Evolutionary conservation across 2,797 vertebrate species (phyloP), one percentile per base, ranked within the genome.

Genomic region (Ispidina picta): DNA sequence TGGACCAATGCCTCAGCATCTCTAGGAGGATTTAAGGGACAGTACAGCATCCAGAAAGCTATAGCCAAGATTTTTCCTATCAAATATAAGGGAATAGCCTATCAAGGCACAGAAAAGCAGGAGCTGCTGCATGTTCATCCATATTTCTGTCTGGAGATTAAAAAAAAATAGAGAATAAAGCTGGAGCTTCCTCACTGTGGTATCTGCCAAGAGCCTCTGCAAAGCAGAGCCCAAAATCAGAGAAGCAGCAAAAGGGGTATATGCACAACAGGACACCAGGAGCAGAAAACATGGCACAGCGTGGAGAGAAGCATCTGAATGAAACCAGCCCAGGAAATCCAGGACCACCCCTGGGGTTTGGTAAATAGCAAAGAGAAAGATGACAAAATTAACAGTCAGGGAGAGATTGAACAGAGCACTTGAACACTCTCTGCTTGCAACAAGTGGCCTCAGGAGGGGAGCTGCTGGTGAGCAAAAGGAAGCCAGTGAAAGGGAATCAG

Each of bases 1-100:
- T 90, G 91, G 88, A 86, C 66, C 33, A 54, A 7, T 68, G 80
- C 71, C 86, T 91, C 56, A 55, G 76, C 43, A 64, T 59, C 94
- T 77, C 66, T n/a, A 63, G 2, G 22, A 92, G 80, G 51, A 81
- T 87, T 79, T 65, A 21, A 62, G 33, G 73, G 72, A 82, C 84
- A 75, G 35, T 7, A 6, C 35, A 49, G 75, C 75, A 90, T 77
- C 46, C 68, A 41, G 71, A 74, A 58, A 86, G 64, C 93, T 71
- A 8, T 4, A 60, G 66, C 28, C 84, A 89, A 79, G 82, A 9
- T 33, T 83, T 80, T 26, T 72, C 14, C 69, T 63, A 29, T 71
- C 74, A 23, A 4, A 10, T 58, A 52, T 33, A 35, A 81, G 29
- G 51, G 60, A 56, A 71, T 44, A 26, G 56, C 23, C 23, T 48